Base-by-base conservation (phyloP, 2,888 invertebrate genomes). In the Lutraria lutraria region DNA sequence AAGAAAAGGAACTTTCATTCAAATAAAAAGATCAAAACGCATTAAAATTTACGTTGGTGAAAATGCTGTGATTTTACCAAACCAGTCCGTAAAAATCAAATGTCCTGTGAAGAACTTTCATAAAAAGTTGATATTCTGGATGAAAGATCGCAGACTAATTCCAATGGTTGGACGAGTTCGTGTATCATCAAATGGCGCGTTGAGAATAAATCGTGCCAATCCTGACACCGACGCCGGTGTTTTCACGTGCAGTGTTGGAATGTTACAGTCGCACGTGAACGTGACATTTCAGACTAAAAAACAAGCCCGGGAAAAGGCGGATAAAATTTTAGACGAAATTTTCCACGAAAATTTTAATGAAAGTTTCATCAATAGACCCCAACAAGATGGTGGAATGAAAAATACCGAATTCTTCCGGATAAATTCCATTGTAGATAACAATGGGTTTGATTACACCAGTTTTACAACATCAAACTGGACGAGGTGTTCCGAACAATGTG, bases 401-500 rank as follows among this genome's bases (percentile, higher is more conserved):
- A 89, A 86, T 72, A 89, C 84, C 31, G 89, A 92, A 31, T 87
- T 80, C 84, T 88, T 91, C 25, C 85, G 82, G 54, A 87, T 88
- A 25, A 91, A 91, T 60, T 86, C 89, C 13, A 82, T 83, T 56
- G 31, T 84, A 53, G 68, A 79, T 52, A 88, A 83, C 25, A 85
- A 81, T 81, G 84, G 56, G n/a, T 86, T 87, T 68, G 91, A 91
- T 63, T 92, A 90, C 88, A 91, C 93, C 6, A 88, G 92, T 29
- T 95, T 91, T 89, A 93, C 94, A 12, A 92, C 92, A 2, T 90
- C 98, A 0, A 98, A 98, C 16, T 99, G 99, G 99, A 98, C 98
- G 0, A 97, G 97, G 21, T 99, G 99, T 96, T 98, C 98, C 0
- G 98, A 98, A 93, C 98, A 98, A 0, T 99, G 99, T 95, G 98